Percentiles rank a stretch among this genome's conserved stretches.
phyloP scores from a whole-genome alignment of 1,140 invertebrate genomes.

The Aethina tumida region DNA sequence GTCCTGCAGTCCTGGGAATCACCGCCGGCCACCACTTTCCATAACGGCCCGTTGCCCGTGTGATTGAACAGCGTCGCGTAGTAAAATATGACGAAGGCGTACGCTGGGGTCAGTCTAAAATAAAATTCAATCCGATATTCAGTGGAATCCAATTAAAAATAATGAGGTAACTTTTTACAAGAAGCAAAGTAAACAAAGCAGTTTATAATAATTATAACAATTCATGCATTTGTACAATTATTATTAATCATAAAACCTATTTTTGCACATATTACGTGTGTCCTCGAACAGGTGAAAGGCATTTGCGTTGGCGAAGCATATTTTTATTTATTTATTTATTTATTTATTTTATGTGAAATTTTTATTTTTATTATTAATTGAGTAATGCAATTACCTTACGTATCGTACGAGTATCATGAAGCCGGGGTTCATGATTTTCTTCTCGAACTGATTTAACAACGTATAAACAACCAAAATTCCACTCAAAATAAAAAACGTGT shows the following conservation, averaged over 20 bases:
- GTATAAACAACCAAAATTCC: conserved; percentile 45
- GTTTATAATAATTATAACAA: conserved; percentile 1
- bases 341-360: too few relatives aligned
- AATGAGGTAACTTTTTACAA: not conserved
- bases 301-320: too few relatives aligned
- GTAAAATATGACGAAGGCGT: conserved; percentile 31
- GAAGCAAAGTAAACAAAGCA: not conserved
- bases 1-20: conserved; percentile 29
- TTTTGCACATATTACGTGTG: too few relatives aligned
- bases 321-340: too few relatives aligned
- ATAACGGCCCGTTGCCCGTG: conserved; percentile 28
- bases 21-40: conserved; percentile 26
- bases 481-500: conserved; percentile 54
- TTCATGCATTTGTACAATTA: conserved; percentile 1
- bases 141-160: too few relatives aligned
- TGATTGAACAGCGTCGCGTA: conserved; percentile 28
- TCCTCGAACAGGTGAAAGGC: too few relatives aligned
- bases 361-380: not conserved
- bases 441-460: conserved; percentile 39
- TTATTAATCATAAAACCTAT: not conserved
- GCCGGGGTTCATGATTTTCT: conserved; percentile 35
- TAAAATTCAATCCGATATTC: too few relatives aligned
- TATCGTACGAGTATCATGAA: conserved; percentile 43
- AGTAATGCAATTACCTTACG: conserved; percentile 37
- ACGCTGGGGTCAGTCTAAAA: conserved; percentile 30